Base-by-base conservation (phyloP, 2,888 invertebrate species). In the Synergus umbraculus region DNA sequence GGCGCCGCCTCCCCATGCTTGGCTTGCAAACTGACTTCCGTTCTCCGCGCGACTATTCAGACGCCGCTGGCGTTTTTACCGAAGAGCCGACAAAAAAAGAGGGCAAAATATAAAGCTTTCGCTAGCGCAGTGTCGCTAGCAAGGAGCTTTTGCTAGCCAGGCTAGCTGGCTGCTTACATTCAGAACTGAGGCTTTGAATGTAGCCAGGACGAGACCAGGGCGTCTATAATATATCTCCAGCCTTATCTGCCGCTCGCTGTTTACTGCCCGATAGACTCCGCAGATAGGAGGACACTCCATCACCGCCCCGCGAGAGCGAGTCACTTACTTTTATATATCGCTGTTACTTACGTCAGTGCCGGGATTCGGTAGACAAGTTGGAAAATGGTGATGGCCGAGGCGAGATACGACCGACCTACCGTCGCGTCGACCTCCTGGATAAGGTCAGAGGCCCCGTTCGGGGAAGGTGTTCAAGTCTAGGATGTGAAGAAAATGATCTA, bases 11-110 rank as follows among this genome's bases (percentile, higher is more conserved):
- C 87, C 88, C 88, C 88, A 87, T 91, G 91, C 91, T 91, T 92
- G 90, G 91, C 92, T 92, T 92, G 91, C 92, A 91, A 91, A 91
- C 90, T 87, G 89, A 91, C 92, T 92, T 92, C 91, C 91, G 91
- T 90, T 88, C 88, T 90, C 89, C 86, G 89, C 85, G 89, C 89
- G 90, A 90, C 91, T 91, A 90, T 91, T 90, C 91, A 90, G 90
- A 89, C 89, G 88, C 85, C 87, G 87, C 85, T 88, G 86, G 87
- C 87, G 87, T 85, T 87, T 89, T 87, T 89, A 86, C 87, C 85
- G 78, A 83, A 86, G 84, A 84, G 85, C 81, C 83, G 85, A 81
- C 85, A 85, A 83, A 84, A 86, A 84, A 83, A 81, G 79, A 80
- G 78, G 76, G 81, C 79, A 80, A 85, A 85, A 85, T 83, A 86